phyloP scores from a whole-genome alignment of 2,797 vertebrate species.

The Selene dorsalis region DNA sequence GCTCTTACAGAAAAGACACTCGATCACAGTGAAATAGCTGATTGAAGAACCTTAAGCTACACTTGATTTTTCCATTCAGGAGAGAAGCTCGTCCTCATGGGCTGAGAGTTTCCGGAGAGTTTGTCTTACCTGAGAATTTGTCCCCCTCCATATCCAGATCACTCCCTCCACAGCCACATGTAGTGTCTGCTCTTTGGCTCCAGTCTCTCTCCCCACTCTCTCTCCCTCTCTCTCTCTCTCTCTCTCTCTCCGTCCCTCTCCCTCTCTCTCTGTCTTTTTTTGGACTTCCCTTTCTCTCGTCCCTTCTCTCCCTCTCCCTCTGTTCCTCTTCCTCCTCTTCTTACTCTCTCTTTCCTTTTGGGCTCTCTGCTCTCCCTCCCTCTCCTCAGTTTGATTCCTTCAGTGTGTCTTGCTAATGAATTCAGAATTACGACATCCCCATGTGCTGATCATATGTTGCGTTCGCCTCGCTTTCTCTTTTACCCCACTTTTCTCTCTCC shows the following conservation, averaged over 20 bases:
- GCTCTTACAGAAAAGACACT: constrained; percentile 52
- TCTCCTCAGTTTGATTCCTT: constrained; percentile 77
- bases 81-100: constrained; percentile 22
- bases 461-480: constrained; percentile 38
- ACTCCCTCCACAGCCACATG: constrained; percentile 83
- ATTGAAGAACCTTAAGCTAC: constrained; percentile 28
- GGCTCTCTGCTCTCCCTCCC: constrained; percentile 58
- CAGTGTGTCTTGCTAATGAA: constrained; percentile 82
- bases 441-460: constrained; percentile 87
- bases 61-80: constrained; percentile 11
- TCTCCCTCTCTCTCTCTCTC: constrained; percentile 41
- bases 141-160: constrained; percentile 86
- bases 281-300: constrained; percentile 80
- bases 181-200: constrained; percentile 77
- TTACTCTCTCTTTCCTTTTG: constrained; percentile 56
- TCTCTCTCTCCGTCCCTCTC: constrained; percentile 48
- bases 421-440: constrained; percentile 83
- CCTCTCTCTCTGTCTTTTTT: constrained; percentile 73
- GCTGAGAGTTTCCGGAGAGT: constrained; percentile 35
- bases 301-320: constrained; percentile 60
- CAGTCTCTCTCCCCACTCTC: constrained; percentile 55
- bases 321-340: constrained; percentile 65
- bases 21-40: constrained; percentile 34
- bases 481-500: constrained; percentile 27
- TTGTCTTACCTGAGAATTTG: constrained; percentile 87